phyloP scores from a whole-genome alignment of 1,140 invertebrate genomes.

The Cydia strobilella region DNA sequence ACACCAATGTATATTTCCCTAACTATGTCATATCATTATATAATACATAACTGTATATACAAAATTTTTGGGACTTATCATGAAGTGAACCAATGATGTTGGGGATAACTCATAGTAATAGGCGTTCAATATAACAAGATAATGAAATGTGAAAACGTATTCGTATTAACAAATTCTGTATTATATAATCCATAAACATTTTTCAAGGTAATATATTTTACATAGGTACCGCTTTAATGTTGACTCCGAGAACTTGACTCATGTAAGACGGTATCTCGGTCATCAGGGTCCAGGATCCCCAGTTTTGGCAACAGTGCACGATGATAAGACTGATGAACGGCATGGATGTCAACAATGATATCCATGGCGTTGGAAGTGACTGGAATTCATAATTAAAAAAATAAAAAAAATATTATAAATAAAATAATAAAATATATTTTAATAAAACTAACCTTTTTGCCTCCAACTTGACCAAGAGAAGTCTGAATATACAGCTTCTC shows the following conservation, averaged over 20 bases:
- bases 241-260: conserved; percentile 86
- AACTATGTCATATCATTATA: too few relatives aligned
- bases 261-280: conserved; percentile 93
- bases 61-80: too few relatives aligned
- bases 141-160: too few relatives aligned
- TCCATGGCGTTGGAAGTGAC: conserved; percentile 83
- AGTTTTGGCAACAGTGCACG: conserved; percentile 89
- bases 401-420: neutral
- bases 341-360: conserved; percentile 84
- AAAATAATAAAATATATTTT: conserved; percentile 32
- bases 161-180: too few relatives aligned
- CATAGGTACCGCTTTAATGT: conserved; percentile 82
- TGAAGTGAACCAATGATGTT: too few relatives aligned
- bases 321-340: conserved; percentile 89
- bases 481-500: conserved; percentile 80
- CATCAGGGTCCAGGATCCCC: conserved; percentile 93
- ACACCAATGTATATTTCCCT: too few relatives aligned
- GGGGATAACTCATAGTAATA: too few relatives aligned
- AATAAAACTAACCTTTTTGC: conserved; percentile 20
- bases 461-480: conserved; percentile 39
- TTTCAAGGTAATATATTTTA: neutral
- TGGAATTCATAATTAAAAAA: conserved; percentile 23
- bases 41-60: too few relatives aligned
- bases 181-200: neutral
- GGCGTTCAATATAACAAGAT: too few relatives aligned